Conservation (phyloP, 1,140 invertebrate species). For the Drosophila kohkoa region DNA sequence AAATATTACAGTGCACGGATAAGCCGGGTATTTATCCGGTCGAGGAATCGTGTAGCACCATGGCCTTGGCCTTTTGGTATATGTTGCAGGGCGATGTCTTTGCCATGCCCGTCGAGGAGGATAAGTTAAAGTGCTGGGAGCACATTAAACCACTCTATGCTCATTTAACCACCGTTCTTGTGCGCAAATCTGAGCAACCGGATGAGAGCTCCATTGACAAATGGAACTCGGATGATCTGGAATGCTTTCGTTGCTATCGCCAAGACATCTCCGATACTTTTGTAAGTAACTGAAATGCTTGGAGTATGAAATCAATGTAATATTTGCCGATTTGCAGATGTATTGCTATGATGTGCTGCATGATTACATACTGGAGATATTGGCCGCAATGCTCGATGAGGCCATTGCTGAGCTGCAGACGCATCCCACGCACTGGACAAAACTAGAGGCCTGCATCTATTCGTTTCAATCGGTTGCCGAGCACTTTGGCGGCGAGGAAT, state of each 20-base stretch:
- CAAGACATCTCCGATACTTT: slow-evolving; percentile 96
- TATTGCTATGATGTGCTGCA: slow-evolving; percentile 93
- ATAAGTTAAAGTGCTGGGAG: slow-evolving; percentile 75
- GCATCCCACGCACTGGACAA: slow-evolving; percentile 84
- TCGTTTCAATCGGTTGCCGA: slow-evolving; percentile 93
- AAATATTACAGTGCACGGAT: slow-evolving; percentile 90
- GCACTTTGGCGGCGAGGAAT: slow-evolving; percentile 88
- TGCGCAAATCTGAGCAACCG: slow-evolving; percentile 80
- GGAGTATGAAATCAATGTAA: no score
- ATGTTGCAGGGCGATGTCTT: slow-evolving; percentile 89
- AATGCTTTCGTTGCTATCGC: slow-evolving; percentile 94
- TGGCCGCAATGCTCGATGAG: slow-evolving; percentile 87
- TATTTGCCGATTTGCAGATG: slow-evolving; percentile 86
- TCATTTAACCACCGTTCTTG: slow-evolving; percentile 77
- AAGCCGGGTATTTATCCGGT: slow-evolving; percentile 93
- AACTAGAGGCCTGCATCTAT: slow-evolving; percentile 91
- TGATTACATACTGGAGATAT: slow-evolving; percentile 88
- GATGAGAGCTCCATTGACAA: slow-evolving; percentile 79
- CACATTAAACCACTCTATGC: slow-evolving; percentile 82
- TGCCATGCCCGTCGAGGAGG: slow-evolving; percentile 69
- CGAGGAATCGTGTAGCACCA: slow-evolving; percentile 92
- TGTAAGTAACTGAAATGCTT: slow-evolving; percentile 84
- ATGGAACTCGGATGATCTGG: slow-evolving; percentile 90
- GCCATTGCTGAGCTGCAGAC: slow-evolving; percentile 85
- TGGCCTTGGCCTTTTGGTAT: slow-evolving; percentile 96